These are phyloP conservation scores for Speoplatyrhinus poulsoni DNA, from an alignment of 2,113 vertebrate genomes.

Conservation along the genomic window DNA sequence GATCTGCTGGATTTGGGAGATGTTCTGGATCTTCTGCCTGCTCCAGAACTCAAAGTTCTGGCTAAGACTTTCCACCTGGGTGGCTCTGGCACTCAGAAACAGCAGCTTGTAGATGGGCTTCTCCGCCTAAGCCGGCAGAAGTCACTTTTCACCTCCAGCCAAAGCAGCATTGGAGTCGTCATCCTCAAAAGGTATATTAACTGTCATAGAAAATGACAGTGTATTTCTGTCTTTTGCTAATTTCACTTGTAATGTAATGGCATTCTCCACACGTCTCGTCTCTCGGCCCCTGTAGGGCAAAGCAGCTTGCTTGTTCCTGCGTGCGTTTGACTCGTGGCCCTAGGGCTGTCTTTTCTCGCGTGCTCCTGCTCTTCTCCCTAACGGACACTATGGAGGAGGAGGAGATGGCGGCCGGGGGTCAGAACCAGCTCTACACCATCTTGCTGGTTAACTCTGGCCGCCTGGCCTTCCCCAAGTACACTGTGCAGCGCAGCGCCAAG, in stretches of 20 bases:
- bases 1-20: constrained; percentile 86
- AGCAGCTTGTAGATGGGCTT: constrained; percentile 84
- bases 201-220: neutral
- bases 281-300: constrained; percentile 77
- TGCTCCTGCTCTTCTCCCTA: constrained; percentile 88
- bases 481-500: constrained; percentile 73
- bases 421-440: constrained; percentile 86
- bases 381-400: constrained; percentile 88
- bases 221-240: neutral
- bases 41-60: constrained; percentile 85
- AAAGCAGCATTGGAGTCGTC: constrained; percentile 72
- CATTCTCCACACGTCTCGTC: neutral
- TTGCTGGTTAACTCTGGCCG: constrained; percentile 88
- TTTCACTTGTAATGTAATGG: neutral
- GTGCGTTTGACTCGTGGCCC: constrained; percentile 78
- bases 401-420: constrained; percentile 84
- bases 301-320: constrained; percentile 80
- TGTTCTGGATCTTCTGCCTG: constrained; percentile 87
- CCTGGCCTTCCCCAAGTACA: constrained; percentile 85
- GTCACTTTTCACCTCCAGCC: constrained; percentile 79
- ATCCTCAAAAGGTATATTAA: constrained; percentile 87
- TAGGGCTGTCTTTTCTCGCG: constrained; percentile 85
- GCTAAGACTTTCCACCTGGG: constrained; percentile 89
- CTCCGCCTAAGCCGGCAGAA: constrained; percentile 85
- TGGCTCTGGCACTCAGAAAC: constrained; percentile 81